Evolutionary conservation across 1,140 invertebrate genomes (phyloP), one percentile per base, ranked within the genome.

Genomic region (Octopus bimaculoides): DNA sequence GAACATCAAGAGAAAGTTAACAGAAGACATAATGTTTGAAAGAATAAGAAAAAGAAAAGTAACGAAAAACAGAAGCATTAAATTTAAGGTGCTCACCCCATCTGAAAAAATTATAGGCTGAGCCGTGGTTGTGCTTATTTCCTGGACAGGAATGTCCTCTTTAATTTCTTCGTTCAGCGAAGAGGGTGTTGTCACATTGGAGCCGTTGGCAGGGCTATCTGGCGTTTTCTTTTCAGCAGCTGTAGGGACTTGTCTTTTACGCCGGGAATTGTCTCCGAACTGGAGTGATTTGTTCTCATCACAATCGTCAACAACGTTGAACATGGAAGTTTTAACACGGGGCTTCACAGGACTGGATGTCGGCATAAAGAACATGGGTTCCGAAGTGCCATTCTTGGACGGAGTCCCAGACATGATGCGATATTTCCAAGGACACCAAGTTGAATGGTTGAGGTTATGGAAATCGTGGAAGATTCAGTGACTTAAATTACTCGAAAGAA

Each of bases 301-400:
- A 14, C 41, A 52, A 41, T 75, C 74, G 52, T 52, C 41, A 8
- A 75, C 74, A 75, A 75, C 52, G 74, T 75, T 75, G 6, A 75
- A 75, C 74, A 75, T 75, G 74, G 74, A 75, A 53, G 41, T 75
- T 52, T 75, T 75, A 52, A 75, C 74, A 17, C 74, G 17, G 8
- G 74, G 41, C 17, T 75, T 75, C 17, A 52, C 41, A 8, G 74
- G 74, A 52, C 74, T 75, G 52, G 74, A 53, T 9, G 26, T 7
- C 20, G 26, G 20, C 52, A 53, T 75, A 52, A 75, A 75, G 17
- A 75, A 75, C 20, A 8, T 52, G 0, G 74, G n/a, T 75, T 75
- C 74, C 52, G 74, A 9, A 41, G 41, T 75, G 74, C 74, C 74
- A 52, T 52, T 75, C 74, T 75, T 75, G 41, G 74, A 75, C 41